Conservation (phyloP, 2,888 invertebrate species). For the Spodoptera exigua region DNA sequence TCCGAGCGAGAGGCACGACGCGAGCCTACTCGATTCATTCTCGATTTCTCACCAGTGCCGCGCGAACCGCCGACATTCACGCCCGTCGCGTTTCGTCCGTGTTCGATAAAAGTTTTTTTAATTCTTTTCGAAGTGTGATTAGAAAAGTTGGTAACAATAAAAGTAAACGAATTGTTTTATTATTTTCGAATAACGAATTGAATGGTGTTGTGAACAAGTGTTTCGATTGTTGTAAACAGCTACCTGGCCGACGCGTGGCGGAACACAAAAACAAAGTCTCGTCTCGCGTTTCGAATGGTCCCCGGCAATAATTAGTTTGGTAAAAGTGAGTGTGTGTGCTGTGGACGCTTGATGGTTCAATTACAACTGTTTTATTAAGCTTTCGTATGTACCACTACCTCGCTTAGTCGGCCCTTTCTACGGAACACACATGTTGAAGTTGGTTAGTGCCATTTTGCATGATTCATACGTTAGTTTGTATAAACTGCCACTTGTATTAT, state of each 20-base stretch:
- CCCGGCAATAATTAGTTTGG: conserved; percentile 83
- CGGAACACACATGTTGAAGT: conserved; percentile 82
- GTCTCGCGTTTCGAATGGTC: conserved; percentile 82
- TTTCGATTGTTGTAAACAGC: conserved; percentile 65
- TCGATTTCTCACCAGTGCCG: conserved; percentile 82
- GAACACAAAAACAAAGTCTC: conserved; percentile 82
- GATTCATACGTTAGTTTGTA: conserved; percentile 58
- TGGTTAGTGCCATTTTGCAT: conserved; percentile 77
- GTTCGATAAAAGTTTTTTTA: conserved; percentile 65
- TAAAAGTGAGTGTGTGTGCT: conserved; percentile 87
- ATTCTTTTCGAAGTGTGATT: conserved; percentile 74
- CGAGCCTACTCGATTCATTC: conserved; percentile 74
- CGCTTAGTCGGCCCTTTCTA: conserved; percentile 66
- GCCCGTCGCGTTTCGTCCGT: conserved; percentile 68
- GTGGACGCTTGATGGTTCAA: conserved; percentile 83
- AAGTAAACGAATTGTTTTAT: conserved; percentile 66
- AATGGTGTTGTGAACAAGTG: conserved; percentile 81
- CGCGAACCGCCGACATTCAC: conserved; percentile 75
- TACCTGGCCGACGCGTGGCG: conserved; percentile 78
- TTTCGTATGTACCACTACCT: conserved; percentile 72
- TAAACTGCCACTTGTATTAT: conserved; percentile 39
- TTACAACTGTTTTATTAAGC: conserved; percentile 80
- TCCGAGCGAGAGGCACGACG: conserved; percentile 77
- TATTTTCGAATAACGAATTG: conserved; percentile 77
- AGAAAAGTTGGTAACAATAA: conserved; percentile 67